A percentile compares a stretch with the other conserved stretches of the same genome.
These are phyloP conservation scores for Trachelus iudaicus DNA, from an alignment of 2,888 invertebrate genomes.

Conservation along the genomic window DNA sequence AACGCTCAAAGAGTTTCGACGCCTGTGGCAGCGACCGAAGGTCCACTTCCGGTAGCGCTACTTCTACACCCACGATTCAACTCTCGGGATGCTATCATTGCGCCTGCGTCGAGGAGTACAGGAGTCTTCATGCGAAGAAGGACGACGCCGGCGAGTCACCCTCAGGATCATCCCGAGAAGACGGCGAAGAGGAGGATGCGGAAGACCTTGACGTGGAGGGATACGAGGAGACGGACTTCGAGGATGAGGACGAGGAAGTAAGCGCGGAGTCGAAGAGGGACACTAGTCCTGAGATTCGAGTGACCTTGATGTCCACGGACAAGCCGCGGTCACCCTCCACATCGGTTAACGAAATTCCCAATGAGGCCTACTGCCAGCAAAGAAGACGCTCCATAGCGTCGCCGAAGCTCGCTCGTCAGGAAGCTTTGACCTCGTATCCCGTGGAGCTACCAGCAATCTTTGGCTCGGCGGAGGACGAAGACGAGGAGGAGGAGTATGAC, in stretches of 20 bases:
- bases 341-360: background rate
- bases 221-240: constrained; percentile 50
- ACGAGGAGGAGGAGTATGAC: constrained; percentile 31
- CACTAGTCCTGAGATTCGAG: constrained; percentile 53
- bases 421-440: constrained; percentile 78
- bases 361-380: constrained; percentile 45
- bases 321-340: background rate
- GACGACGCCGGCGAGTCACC: constrained; percentile 21
- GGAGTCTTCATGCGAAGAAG: constrained; percentile 68
- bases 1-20: constrained; percentile 84
- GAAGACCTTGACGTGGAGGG: constrained; percentile 29
- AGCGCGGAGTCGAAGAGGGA: constrained; percentile 38
- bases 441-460: constrained; percentile 43
- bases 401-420: constrained; percentile 73
- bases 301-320: constrained; percentile 44
- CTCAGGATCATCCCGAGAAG: constrained; percentile 22
- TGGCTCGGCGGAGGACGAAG: constrained; percentile 27
- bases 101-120: constrained; percentile 80
- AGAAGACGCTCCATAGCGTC: constrained; percentile 79
- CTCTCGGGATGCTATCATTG: constrained; percentile 82
- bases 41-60: constrained; percentile 62
- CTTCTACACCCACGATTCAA: constrained; percentile 73
- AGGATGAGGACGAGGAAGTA: constrained; percentile 66
- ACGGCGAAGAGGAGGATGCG: constrained; percentile 31
- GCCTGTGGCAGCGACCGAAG: constrained; percentile 79